Evolutionary conservation across 2,888 invertebrate genomes (phyloP).

Genomic region (Hetaerina titia): DNA sequence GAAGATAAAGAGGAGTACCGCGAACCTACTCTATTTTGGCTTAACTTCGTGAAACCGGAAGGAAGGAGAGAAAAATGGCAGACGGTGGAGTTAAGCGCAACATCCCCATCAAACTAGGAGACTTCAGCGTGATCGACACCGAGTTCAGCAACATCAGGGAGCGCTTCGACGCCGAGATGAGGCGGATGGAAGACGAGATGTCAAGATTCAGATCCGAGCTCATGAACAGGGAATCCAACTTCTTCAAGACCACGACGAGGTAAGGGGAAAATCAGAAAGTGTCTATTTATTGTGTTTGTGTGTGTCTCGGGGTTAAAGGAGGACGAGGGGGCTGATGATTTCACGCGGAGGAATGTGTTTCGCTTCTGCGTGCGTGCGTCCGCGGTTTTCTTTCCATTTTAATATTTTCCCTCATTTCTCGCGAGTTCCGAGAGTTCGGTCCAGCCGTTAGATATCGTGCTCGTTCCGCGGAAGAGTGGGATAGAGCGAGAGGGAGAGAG

Average conservation of each 20-base stretch:
- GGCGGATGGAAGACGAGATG: conserved; percentile 99
- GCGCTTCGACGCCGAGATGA: conserved; percentile 97
- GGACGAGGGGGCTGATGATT: background rate
- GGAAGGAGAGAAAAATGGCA: conserved; percentile 82
- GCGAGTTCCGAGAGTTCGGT: background rate
- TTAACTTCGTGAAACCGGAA: background rate
- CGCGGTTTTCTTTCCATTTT: background rate
- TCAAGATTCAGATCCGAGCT: conserved; percentile 94
- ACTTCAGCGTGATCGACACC: conserved; percentile 96
- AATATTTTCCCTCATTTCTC: background rate
- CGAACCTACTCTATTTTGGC: background rate
- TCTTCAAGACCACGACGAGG: conserved; percentile 94
- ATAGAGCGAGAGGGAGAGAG: no score
- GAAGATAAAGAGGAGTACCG: background rate
- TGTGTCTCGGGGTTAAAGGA: background rate
- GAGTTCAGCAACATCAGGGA: conserved; percentile 98
- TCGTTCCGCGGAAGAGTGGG: no score
- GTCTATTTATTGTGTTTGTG: background rate
- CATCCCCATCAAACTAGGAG: conserved; percentile 95
- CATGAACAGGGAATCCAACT: conserved; percentile 94
- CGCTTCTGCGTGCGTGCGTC: background rate
- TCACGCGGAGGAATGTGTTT: background rate
- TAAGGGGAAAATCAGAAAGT: conserved; percentile 74
- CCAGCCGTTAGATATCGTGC: no score
- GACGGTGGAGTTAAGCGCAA: conserved; percentile 91